Evolutionary conservation across 2,888 invertebrate species (phyloP).

Genomic region (Drosophila longiperda): DNA sequence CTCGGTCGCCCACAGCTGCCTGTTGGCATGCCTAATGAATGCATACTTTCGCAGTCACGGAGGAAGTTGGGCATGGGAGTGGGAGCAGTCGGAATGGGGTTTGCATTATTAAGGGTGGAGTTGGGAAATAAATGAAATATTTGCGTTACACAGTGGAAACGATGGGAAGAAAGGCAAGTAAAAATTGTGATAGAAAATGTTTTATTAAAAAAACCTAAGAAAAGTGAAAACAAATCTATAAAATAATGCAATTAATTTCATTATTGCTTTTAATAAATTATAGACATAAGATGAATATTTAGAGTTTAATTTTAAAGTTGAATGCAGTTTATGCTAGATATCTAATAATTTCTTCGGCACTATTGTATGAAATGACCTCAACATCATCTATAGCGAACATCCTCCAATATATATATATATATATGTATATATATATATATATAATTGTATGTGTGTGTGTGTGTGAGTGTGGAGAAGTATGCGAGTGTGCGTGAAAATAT

Average conservation of each 20-base stretch:
- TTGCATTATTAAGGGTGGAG: constrained; percentile 38
- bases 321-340: not conserved
- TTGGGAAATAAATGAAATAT: constrained; percentile 81
- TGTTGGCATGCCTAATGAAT: constrained; percentile 70
- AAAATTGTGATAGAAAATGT: not conserved
- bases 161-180: not conserved
- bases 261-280: not conserved
- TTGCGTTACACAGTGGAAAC: constrained; percentile 64
- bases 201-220: not conserved
- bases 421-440: not conserved
- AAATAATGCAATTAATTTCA: not conserved
- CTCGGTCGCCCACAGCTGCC: constrained; percentile 70
- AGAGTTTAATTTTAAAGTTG: too few species aligned
- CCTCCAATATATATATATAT: not conserved
- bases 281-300: too few species aligned
- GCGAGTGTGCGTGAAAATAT: constrained; percentile 70
- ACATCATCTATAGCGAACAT: constrained; percentile 49
- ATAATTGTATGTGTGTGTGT: constrained; percentile 16
- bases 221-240: too few species aligned
- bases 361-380: not conserved
- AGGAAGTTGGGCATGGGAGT: not conserved
- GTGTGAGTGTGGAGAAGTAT: constrained; percentile 16
- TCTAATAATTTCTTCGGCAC: not conserved
- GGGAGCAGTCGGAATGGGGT: constrained; percentile 11
- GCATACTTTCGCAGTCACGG: constrained; percentile 58